Conservation (phyloP, 2,888 invertebrate species). For the Macrophya annulata region DNA sequence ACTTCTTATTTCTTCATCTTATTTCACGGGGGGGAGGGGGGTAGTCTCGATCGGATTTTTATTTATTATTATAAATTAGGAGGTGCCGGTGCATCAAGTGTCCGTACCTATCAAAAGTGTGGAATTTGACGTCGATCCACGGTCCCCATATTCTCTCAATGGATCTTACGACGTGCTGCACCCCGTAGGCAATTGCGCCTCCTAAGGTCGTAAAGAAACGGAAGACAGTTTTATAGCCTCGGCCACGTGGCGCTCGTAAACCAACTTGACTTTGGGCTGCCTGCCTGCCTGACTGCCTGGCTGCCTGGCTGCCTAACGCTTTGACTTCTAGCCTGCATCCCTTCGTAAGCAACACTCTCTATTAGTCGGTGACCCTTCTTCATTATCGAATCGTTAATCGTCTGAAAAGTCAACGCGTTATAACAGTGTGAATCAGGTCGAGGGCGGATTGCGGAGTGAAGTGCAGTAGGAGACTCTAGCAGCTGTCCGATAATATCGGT, state of each 20-base stretch:
- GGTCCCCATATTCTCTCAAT: conserved; percentile 12
- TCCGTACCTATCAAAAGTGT: conserved; percentile 30
- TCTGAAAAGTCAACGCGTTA: conserved; percentile 4
- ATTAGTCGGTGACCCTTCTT: conserved; percentile 63
- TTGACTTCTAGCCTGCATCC: conserved; percentile 32
- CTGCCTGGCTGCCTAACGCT: neutral
- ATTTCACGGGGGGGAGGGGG: neutral
- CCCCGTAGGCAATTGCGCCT: conserved; percentile 73
- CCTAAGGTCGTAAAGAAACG: conserved; percentile 79
- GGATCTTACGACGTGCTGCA: conserved; percentile 58
- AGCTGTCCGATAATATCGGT: neutral
- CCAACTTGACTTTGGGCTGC: conserved; percentile 66
- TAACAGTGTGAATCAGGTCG: conserved; percentile 9
- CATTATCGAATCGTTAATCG: conserved; percentile 64
- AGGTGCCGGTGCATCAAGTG: conserved; percentile 33
- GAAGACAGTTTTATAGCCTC: conserved; percentile 81
- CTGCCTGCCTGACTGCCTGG: conserved; percentile 10
- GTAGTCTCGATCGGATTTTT: neutral
- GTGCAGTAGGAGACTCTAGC: conserved; percentile 1
- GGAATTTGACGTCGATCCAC: conserved; percentile 3
- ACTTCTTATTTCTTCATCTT: neutral
- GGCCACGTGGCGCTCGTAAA: conserved; percentile 80
- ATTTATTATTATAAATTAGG: neutral
- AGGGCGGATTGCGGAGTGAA: conserved; percentile 5
- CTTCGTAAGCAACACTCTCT: conserved; percentile 43